Evolutionary conservation across 2,888 invertebrate species (phyloP).

Genomic region (Sepioteuthis lessoniana): DNA sequence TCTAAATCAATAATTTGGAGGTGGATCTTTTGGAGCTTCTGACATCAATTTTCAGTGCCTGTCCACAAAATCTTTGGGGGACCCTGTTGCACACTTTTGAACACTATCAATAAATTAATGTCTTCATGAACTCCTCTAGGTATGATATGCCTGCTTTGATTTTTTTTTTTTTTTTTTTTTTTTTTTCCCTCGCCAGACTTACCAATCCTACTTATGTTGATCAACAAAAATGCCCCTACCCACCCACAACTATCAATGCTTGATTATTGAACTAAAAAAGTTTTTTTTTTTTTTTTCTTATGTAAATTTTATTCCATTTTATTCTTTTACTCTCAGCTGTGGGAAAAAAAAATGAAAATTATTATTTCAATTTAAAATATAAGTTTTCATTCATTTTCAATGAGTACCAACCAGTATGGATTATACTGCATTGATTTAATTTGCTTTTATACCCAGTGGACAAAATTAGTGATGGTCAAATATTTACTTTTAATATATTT

Average conservation of each 20-base stretch:
- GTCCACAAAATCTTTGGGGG: background rate
- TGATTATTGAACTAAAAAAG: background rate
- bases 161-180: too few relatives aligned
- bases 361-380: too few relatives aligned
- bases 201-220: background rate
- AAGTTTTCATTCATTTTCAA: background rate
- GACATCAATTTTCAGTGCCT: background rate
- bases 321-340: background rate
- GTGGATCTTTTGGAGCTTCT: background rate
- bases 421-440: background rate
- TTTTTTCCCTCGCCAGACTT: background rate
- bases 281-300: background rate
- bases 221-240: background rate
- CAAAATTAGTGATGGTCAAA: conserved; percentile 20
- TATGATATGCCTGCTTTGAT: background rate
- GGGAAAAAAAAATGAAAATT: too few relatives aligned
- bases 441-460: background rate
- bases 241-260: background rate
- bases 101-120: background rate
- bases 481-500: background rate
- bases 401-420: background rate
- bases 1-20: background rate
- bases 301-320: conserved; percentile 33
- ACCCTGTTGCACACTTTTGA: background rate
- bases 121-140: background rate